Conservation (phyloP, 2,888 invertebrate species). For the Hirudinaria manillensis region DNA sequence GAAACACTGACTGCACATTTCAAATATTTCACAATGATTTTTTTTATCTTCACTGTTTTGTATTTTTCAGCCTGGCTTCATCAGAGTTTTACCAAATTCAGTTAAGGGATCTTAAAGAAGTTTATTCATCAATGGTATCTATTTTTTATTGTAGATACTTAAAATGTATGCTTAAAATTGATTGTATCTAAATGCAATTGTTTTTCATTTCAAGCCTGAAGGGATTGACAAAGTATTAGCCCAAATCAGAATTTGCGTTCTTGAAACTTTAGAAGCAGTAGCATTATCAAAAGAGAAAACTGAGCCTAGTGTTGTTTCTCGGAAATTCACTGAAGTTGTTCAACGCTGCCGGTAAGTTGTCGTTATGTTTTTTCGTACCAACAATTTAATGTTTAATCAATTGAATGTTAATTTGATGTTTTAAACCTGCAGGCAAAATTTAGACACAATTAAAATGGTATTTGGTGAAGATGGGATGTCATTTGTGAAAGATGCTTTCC, state of each 20-base stretch:
- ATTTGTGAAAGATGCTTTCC: conserved; percentile 5
- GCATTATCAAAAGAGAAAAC: conserved; percentile 5
- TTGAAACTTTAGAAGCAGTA: conserved; percentile 5
- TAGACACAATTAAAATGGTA: not conserved
- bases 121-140: conserved; percentile 10
- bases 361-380: not conserved
- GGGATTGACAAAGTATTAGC: not conserved
- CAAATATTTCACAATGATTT: not conserved
- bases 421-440: conserved; percentile 1
- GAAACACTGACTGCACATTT: not conserved
- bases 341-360: not conserved
- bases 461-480: not conserved
- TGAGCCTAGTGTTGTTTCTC: not conserved
- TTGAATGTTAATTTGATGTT: not conserved
- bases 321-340: conserved; percentile 1
- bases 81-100: conserved; percentile 5
- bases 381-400: not conserved
- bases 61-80: not conserved
- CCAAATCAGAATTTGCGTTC: conserved; percentile 2
- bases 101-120: conserved; percentile 7
- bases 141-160: not conserved
- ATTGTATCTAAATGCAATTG: not conserved
- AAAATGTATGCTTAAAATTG: not conserved
- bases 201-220: not conserved
- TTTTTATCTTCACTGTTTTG: not conserved